Evolutionary conservation across 2,113 vertebrate species (phyloP), one percentile per base, ranked within the genome.

Genomic region (Atrichornis clamosus): DNA sequence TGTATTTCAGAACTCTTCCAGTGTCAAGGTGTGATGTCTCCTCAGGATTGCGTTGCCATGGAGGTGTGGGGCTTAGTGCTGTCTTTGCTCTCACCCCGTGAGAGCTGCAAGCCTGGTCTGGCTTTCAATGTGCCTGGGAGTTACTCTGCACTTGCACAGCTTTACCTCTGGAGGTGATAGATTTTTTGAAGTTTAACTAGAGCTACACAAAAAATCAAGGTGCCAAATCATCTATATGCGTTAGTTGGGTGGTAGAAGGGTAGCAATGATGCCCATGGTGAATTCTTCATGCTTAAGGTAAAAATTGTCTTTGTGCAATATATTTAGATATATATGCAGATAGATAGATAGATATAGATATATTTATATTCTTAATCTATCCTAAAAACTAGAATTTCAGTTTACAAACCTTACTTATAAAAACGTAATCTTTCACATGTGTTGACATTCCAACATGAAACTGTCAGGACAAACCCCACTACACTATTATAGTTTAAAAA

Each of bases 21-120:
- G 17, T 42, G 62, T 73, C 82, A 41, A 22, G 56, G 27, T 2
- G 2, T 14, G 11, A 21, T 50, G 39, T 21, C n/a, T 62, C 19
- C n/a, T 28, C 4, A 4, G 7, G 42, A 88, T 16, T 59, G 53
- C 35, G 9, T 65, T 68, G 41, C 5, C 0, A 0, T 13, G 14
- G 47, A 56, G 1, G 4, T 6, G 1, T 6, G 10, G 33, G 26
- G 11, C 3, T 10, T 11, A 52, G 23, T 5, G 1, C 8, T 65
- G 27, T 13, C 39, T 55, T 72, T 46, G 10, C 18, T 64, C 8
- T 73, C 21, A 35, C 4, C 17, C 30, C 23, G 4, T 4, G 27
- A 20, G 4, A 26, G 10, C 14, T 5, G 4, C 13, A 50, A 72
- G 18, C 10, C 41, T 56, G 50, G 6, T 18, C 58, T 55, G 39